Percentiles rank a stretch among this genome's conserved stretches.
phyloP scores from a whole-genome alignment of 2,113 vertebrate genomes.

The Actenoides hombroni region DNA sequence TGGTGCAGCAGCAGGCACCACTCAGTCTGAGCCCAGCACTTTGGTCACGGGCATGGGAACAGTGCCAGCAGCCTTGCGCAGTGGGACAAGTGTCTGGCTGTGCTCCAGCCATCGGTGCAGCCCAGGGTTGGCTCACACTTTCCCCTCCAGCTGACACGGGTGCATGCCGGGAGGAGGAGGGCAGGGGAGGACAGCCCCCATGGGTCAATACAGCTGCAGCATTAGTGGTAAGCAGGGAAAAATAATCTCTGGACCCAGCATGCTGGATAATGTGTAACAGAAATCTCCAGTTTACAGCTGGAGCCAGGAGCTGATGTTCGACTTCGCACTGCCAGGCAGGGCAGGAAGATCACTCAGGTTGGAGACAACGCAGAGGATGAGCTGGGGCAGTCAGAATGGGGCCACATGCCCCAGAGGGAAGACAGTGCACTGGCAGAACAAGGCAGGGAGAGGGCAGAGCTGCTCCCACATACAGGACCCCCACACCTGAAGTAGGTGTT shows the following conservation, averaged over 20 bases:
- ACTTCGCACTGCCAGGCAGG: neutral
- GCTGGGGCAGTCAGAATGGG: neutral
- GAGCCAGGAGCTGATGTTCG: neutral
- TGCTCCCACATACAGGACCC: neutral
- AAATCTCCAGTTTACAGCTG: constrained; percentile 14
- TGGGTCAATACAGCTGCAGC: constrained; percentile 30
- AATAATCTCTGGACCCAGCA: constrained; percentile 31
- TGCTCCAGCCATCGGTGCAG: neutral
- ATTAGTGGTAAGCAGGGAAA: constrained; percentile 44
- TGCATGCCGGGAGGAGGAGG: constrained; percentile 34
- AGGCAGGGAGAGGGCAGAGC: neutral
- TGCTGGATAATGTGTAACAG: constrained; percentile 18
- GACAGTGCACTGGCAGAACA: neutral
- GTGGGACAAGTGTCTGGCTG: neutral
- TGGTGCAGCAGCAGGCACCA: neutral
- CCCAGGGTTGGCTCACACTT: neutral
- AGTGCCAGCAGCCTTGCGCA: neutral
- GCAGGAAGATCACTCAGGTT: neutral
- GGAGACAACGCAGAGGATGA: neutral
- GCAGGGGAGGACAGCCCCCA: constrained; percentile 16
- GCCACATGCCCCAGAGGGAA: accelerated
- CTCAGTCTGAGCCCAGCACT: neutral
- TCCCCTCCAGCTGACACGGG: neutral
- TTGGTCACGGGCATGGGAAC: neutral
- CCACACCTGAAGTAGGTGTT: neutral